Evolutionary conservation across 2,888 invertebrate species (phyloP), one percentile per base, ranked within the genome.

Genomic region (Nemurella pictetii): DNA sequence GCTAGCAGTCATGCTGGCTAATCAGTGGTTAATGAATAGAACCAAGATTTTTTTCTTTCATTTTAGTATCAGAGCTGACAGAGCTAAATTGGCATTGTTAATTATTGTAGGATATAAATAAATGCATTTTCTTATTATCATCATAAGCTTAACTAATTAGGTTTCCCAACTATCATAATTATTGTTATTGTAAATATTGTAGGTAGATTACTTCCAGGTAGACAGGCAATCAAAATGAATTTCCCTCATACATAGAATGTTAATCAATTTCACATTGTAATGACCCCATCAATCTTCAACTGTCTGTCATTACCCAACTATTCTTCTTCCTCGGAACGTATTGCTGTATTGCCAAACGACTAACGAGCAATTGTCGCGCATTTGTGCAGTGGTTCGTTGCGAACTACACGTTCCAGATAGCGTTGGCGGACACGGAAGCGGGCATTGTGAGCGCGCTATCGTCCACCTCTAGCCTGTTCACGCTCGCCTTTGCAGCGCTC

Each of bases 351-450:
- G 7, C 29, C 3, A 12, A 20, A 0, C 75, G 26, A 25, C 83
- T 26, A 75, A 35, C n/a, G 12, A 25, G 20, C 27, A 2, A 2
- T 55, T 55, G 5, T 74, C 74, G 74, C 15, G 5, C 25, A n/a
- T n/a, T 86, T 85, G 87, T 87, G 87, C 91, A 98, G 96, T 99
- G 98, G 98, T 98, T 99, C 91, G 91, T 96, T 88, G 97, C 97
- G 85, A 98, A 98, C 91, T 97, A 98, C 90, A 94, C 96, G 85
- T 98, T 97, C 91, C 98, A 98, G 90, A 92, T 97, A 89, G 97
- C 98, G 83, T 91, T 98, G 86, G 93, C 95, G 84, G 94, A 96
- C 91, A 95, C 97, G 2, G 94, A 96, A 89, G 94, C 97, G 20
- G 96, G 96, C 84, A 94, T 98, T 85, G 97, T 98, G 75, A 97